Evolutionary conservation across 2,888 invertebrate species (phyloP).

Genomic region (Prosopocoilus inquinatus): DNA sequence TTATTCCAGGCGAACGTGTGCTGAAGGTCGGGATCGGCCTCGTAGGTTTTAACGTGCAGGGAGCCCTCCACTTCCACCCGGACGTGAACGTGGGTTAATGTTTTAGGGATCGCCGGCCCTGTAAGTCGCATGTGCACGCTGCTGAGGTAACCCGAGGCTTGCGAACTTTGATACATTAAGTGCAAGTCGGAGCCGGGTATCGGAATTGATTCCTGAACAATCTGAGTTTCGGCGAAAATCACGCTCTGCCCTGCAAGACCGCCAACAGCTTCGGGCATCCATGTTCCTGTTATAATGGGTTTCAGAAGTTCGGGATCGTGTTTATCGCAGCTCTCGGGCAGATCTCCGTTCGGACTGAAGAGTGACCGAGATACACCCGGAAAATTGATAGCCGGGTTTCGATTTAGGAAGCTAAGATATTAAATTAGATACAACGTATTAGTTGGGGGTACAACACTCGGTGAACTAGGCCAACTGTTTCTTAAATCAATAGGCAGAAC

Average conservation of each 20-base stretch:
- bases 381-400: conserved; percentile 54
- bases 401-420: conserved; percentile 37
- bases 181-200: conserved; percentile 93
- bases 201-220: conserved; percentile 92
- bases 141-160: conserved; percentile 91
- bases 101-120: conserved; percentile 72
- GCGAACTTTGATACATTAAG: conserved; percentile 93
- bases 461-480: too few relatives aligned
- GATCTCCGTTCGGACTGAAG: conserved; percentile 52
- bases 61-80: conserved; percentile 92
- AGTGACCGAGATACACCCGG: conserved; percentile 57
- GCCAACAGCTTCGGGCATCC: conserved; percentile 87
- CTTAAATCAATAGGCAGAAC: too few relatives aligned
- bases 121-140: conserved; percentile 89
- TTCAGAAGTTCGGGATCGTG: conserved; percentile 84
- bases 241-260: conserved; percentile 78
- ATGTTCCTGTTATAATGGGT: conserved; percentile 85
- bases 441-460: too few relatives aligned
- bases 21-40: conserved; percentile 92
- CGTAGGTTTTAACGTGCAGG: conserved; percentile 87
- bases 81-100: conserved; percentile 86
- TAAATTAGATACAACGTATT: background rate
- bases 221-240: conserved; percentile 91
- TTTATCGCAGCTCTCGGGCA: conserved; percentile 72
- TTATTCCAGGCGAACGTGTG: conserved; percentile 99